These are phyloP conservation scores for Cyrtonyx montezumae DNA, from an alignment of 2,113 vertebrate species.

Conservation along the genomic window DNA sequence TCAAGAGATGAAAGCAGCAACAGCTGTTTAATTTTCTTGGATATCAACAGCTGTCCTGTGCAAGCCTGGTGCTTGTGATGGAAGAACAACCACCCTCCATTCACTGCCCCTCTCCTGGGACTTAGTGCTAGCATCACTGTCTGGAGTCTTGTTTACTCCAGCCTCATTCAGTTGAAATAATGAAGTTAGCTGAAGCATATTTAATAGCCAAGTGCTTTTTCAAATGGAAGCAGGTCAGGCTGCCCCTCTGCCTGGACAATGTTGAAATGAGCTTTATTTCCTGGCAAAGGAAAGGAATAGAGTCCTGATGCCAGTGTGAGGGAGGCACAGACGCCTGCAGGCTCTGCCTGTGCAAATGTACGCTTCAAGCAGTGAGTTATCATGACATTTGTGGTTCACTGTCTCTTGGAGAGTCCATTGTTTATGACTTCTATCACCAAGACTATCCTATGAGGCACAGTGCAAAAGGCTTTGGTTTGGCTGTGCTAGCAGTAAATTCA, in stretches of 20 bases:
- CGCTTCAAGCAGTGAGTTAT: not conserved
- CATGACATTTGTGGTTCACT: not conserved
- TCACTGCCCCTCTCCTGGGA: not conserved
- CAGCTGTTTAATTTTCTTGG: rapidly evolving
- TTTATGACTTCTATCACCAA: not conserved
- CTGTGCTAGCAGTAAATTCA: not conserved
- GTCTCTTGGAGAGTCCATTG: not conserved
- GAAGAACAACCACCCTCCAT: not conserved
- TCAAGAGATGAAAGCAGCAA: not conserved
- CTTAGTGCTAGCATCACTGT: not conserved
- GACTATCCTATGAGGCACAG: not conserved
- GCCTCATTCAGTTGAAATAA: not conserved
- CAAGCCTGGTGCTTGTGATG: not conserved
- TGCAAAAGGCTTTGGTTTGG: not conserved
- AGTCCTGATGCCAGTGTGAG: not conserved
- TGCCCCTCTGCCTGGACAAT: not conserved
- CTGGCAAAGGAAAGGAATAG: not conserved
- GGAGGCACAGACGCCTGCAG: not conserved
- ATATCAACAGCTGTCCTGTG: rapidly evolving
- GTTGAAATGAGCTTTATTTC: not conserved
- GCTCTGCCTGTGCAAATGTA: not conserved
- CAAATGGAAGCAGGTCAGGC: not conserved
- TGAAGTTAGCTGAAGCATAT: rapidly evolving
- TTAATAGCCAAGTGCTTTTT: not conserved
- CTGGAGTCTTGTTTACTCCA: not conserved